Evolutionary conservation across 1,140 invertebrate species (phyloP).

Genomic region (Sesamia nonagrioides): DNA sequence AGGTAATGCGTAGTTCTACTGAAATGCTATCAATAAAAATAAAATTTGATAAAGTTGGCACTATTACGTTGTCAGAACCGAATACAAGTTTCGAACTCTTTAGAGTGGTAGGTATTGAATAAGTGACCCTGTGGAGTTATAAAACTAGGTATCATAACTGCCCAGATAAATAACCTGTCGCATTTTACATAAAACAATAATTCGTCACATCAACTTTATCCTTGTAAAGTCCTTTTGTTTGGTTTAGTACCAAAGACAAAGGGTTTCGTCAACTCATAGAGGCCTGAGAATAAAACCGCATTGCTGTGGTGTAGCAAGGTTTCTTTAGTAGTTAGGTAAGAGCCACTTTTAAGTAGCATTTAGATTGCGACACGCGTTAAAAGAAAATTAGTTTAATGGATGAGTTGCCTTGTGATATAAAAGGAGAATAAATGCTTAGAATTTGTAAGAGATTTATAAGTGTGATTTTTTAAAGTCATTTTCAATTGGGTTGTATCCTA

Average conservation of each 20-base stretch:
- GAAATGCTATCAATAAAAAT: too few relatives aligned
- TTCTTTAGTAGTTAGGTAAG: conserved; percentile 40
- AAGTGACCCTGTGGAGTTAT: not conserved
- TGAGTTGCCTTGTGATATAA: not conserved
- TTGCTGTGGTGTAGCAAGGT: conserved; percentile 53
- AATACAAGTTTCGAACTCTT: too few relatives aligned
- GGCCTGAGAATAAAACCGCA: conserved; percentile 55
- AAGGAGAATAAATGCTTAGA: not conserved
- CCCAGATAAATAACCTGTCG: not conserved
- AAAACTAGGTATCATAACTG: not conserved
- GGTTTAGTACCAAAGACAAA: conserved; percentile 50
- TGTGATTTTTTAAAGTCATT: not conserved
- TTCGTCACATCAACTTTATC: conserved; percentile 6
- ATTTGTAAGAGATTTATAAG: not conserved
- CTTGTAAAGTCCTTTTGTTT: conserved; percentile 24
- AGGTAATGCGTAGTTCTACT: too few relatives aligned
- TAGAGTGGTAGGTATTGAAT: too few relatives aligned
- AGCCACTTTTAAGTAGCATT: conserved; percentile 29
- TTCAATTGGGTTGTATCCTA: too few relatives aligned
- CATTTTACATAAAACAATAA: not conserved
- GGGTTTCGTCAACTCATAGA: conserved; percentile 56
- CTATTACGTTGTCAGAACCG: too few relatives aligned
- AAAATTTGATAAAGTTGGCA: too few relatives aligned
- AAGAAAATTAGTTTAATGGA: conserved; percentile 10
- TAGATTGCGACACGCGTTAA: not conserved